Conservation (phyloP, 2,113 vertebrate genomes). For the Trichomycterus rosablanca region DNA sequence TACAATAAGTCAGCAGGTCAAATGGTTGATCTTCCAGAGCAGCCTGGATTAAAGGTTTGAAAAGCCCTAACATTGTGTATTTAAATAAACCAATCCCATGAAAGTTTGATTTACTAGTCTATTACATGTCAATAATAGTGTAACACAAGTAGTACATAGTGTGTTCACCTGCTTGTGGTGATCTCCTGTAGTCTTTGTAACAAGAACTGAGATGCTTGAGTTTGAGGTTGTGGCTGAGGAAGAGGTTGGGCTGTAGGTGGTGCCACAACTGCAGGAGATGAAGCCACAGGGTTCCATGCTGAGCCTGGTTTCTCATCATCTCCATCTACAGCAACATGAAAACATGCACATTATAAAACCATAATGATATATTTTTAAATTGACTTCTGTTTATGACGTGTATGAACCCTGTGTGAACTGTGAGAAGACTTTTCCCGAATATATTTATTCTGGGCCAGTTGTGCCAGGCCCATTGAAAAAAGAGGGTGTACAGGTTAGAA, state of each 20-base stretch:
- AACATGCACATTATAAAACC: neutral
- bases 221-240: conserved; percentile 44
- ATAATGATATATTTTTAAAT: conserved; percentile 11
- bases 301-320: conserved; percentile 66
- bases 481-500: too few relatives aligned
- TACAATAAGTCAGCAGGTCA: too few relatives aligned
- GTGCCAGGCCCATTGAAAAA: too few relatives aligned
- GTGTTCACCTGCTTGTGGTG: conserved; percentile 64
- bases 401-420: conserved; percentile 9
- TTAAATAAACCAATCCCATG: too few relatives aligned
- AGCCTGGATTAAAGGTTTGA: too few relatives aligned
- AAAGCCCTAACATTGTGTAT: too few relatives aligned
- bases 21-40: too few relatives aligned
- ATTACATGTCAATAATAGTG: neutral
- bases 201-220: conserved; percentile 55
- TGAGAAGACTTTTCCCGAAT: conserved; percentile 5
- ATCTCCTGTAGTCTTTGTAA: conserved; percentile 75
- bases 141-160: conserved; percentile 5
- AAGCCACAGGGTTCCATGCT: neutral
- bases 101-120: too few relatives aligned
- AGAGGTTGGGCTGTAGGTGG: conserved; percentile 21
- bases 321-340: conserved; percentile 50
- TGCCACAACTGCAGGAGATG: conserved; percentile 24
- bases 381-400: conserved; percentile 17
- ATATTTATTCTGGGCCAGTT: too few relatives aligned